Conservation (phyloP, 2,888 invertebrate genomes). For the Cosmia pyralina region DNA sequence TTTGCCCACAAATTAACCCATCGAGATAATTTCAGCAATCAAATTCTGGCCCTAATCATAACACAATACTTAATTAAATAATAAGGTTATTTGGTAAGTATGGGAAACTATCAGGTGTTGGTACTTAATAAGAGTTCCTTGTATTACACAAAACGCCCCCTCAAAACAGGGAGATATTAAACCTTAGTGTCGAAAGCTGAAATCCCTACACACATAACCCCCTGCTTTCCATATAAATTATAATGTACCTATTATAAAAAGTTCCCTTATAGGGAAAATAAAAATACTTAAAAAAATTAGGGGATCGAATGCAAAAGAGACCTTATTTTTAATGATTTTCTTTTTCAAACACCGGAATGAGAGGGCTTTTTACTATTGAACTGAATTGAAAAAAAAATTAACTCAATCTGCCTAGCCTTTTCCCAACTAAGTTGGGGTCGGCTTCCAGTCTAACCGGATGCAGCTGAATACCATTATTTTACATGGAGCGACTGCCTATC, state of each 20-base stretch:
- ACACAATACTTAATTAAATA: conserved; percentile 29
- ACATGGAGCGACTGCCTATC: too few species aligned
- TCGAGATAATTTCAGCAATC: not conserved
- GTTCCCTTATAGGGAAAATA: too few species aligned
- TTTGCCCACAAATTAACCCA: not conserved
- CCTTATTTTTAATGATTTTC: rapidly evolving
- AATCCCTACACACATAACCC: not conserved
- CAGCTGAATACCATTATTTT: too few species aligned
- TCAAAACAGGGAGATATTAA: conserved; percentile 4
- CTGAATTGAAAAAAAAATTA: not conserved
- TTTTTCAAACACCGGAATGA: conserved; percentile 2
- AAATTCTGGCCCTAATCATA: conserved; percentile 6
- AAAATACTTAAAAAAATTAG: not conserved
- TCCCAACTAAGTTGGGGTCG: too few species aligned
- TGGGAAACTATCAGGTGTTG: conserved; percentile 43
- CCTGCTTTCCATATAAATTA: not conserved
- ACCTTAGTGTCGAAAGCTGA: not conserved
- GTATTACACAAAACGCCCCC: conserved; percentile 22
- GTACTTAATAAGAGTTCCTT: conserved; percentile 16
- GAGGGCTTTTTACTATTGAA: not conserved
- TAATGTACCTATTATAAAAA: not conserved
- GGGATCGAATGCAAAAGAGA: not conserved
- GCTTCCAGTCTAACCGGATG: too few species aligned
- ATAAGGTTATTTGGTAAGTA: conserved; percentile 34
- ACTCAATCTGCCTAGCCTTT: too few species aligned